Percentiles rank a stretch among this genome's conserved stretches.
These are phyloP conservation scores for Rhineura floridana DNA, from an alignment of 2,113 vertebrate genomes.

Conservation along the genomic window DNA sequence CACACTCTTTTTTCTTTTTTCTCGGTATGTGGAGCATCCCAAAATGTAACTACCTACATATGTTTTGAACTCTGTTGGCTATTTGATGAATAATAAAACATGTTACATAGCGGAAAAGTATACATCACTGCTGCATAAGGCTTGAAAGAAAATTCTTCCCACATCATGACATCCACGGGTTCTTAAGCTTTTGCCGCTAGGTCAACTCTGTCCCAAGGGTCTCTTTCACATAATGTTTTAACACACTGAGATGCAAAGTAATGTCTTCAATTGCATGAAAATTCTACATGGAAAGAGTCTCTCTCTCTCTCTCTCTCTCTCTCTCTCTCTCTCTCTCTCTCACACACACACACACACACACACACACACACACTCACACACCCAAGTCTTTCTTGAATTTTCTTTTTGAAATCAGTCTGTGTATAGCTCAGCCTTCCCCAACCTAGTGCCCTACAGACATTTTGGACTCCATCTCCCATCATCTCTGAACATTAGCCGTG, in stretches of 20 bases:
- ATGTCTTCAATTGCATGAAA: neutral
- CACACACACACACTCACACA: no score
- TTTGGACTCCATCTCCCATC: no score
- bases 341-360: no score
- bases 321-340: neutral
- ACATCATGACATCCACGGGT: neutral
- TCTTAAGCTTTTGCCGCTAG: neutral
- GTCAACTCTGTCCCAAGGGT: neutral
- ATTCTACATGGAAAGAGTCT: neutral
- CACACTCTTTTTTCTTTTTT: neutral
- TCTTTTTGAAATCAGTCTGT: no score
- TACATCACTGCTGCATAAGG: neutral
- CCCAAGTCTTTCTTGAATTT: no score
- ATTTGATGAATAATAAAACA: conserved; percentile 4
- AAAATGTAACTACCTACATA: conserved; percentile 4
- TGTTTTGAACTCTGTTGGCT: conserved; percentile 2
- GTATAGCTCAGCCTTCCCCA: no score
- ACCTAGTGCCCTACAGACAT: no score
- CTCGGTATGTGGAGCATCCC: neutral
- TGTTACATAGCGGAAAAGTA: neutral
- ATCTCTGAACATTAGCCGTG: no score
- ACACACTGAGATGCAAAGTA: no score
- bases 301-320: no score
- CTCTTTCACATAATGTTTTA: neutral
- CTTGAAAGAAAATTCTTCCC: neutral